Evolutionary conservation across 2,797 vertebrate genomes (phyloP).

Genomic region (Thripadectes ignobilis): DNA sequence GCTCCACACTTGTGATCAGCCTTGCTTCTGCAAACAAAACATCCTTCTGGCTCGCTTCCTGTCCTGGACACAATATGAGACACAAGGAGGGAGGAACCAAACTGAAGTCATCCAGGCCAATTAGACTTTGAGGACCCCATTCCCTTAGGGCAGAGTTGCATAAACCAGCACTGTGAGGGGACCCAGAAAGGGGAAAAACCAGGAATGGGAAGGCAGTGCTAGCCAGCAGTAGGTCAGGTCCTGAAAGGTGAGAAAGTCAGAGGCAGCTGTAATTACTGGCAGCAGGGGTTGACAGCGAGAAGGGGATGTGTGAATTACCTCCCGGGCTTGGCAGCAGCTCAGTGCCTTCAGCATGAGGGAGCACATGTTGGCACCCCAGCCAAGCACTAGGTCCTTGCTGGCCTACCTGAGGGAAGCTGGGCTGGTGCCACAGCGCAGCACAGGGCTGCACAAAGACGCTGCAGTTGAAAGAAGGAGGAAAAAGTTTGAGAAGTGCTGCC

Average conservation of each 20-base stretch:
- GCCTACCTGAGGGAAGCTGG: not conserved
- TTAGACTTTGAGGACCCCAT: not conserved
- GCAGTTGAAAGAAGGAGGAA: not conserved
- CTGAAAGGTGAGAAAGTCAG: not conserved
- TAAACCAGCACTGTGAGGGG: not conserved
- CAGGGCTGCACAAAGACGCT: fast-evolving
- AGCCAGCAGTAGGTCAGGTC: not conserved
- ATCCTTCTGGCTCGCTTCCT: fast-evolving
- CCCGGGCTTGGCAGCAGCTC: not conserved
- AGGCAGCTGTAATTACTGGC: not conserved
- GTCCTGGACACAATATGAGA: fast-evolving
- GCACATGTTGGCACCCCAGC: not conserved
- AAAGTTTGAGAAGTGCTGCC: not conserved
- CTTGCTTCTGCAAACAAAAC: not conserved
- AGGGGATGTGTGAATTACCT: not conserved
- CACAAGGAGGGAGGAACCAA: not conserved
- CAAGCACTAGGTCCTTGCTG: not conserved
- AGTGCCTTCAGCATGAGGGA: not conserved
- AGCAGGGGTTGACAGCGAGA: not conserved
- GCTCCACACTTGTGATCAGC: not conserved
- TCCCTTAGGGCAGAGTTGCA: not conserved
- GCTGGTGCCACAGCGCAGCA: not conserved
- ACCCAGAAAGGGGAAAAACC: not conserved
- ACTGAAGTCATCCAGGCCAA: not conserved
- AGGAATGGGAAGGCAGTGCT: not conserved